Percentiles rank a stretch among this genome's conserved stretches.
These are phyloP conservation scores for Pelecanus crispus DNA, from an alignment of 2,113 vertebrate species.

Conservation along the genomic window DNA sequence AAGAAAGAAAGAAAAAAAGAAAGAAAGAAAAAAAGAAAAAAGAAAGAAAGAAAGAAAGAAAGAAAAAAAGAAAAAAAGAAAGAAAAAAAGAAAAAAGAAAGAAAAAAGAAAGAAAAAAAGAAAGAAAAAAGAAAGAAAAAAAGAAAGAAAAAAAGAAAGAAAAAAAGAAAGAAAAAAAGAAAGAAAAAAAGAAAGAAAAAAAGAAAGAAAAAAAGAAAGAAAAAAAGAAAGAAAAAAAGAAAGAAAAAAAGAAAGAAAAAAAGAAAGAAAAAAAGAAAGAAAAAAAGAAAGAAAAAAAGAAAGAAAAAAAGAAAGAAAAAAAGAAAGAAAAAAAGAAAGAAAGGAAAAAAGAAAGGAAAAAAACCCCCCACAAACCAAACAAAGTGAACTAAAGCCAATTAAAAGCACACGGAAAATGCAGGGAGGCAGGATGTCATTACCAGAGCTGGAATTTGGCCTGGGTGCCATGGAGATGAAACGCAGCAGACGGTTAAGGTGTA, in stretches of 20 bases:
- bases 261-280: background rate
- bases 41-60: background rate
- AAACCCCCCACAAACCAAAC: too few species aligned
- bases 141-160: background rate
- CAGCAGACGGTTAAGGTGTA: conserved; percentile 62
- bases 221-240: background rate
- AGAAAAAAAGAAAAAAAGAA: background rate
- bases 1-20: background rate
- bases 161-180: too few species aligned
- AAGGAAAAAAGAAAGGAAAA: too few species aligned
- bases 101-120: background rate
- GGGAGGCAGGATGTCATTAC: conserved; percentile 21
- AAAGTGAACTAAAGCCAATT: background rate
- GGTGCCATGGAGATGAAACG: conserved; percentile 57
- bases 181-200: background rate
- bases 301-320: background rate
- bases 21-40: background rate
- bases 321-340: background rate
- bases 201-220: background rate
- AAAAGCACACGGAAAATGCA: background rate
- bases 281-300: background rate
- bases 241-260: background rate
- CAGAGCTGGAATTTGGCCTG: conserved; percentile 55
- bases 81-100: background rate
- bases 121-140: background rate